Base-by-base conservation (phyloP, 2,797 vertebrate genomes). In the Typhlichthys subterraneus region DNA sequence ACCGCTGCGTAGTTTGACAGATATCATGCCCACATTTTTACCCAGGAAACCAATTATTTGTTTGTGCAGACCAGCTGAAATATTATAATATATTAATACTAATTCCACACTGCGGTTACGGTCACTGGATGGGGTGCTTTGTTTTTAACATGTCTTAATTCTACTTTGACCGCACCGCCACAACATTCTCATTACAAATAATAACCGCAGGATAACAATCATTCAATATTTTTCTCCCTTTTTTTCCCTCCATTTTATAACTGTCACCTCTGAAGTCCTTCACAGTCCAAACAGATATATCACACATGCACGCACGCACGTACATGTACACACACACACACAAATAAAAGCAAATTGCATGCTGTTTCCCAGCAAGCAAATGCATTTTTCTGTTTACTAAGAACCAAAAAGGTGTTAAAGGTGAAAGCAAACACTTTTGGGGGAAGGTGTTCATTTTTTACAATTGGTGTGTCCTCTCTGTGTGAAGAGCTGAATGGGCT, bases 1-100 rank as follows among this genome's bases (percentile, higher is more conserved):
- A 17, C 15, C 33, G 5, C 38, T 45, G 8, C 60, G 61, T 70
- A 65, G 63, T 67, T 60, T 65, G 61, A 58, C 66, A 74, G 54
- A 67, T 73, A 23, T 23, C 23, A 23, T 72, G 50, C 17, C 49
- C 69, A 51, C 45, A 55, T 56, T 65, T 71, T 75, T 62, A 54
- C 72, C 57, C 67, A 47, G 57, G 48, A 81, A 76, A 76, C 64
- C 61, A 83, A 78, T 81, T 80, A 82, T 70, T 63, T 76, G 57
- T 73, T 53, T 57, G 48, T 50, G 62, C 54, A 12, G 14, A 49
- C 58, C 42, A 42, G 80, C 72, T 80, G 63, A 74, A 72, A 38
- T 8, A 38, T 51, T 15, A 51, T 51, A 14, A 17, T 11, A 51
- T 17, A 51, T 15, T 14, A 14, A 1, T 51, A 17, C 49, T 64